Evolutionary conservation across 2,797 vertebrate species (phyloP), one percentile per base, ranked within the genome.

Genomic region (Tapera naevia): DNA sequence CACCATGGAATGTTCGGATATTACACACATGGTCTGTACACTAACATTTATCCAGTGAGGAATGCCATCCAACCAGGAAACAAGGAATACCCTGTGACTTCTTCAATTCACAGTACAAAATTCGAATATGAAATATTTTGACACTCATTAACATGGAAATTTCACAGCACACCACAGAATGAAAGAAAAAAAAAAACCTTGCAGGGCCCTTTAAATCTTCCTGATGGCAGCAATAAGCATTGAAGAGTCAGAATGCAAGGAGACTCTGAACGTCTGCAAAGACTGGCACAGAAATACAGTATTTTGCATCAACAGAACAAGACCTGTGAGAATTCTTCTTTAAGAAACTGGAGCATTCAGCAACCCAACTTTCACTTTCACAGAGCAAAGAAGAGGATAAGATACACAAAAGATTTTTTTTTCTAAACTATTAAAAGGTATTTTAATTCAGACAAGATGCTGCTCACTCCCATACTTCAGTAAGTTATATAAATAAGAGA

Each of bases 11-110:
- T 13, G 25, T 4, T 80, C 3, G 1, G 45, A 66, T 79, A 46
- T 17, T 27, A 23, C 70, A 37, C 7, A 9, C 22, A 0, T 0
- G 10, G 24, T 24, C 30, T 4, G 0, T 24, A 17, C 61, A 10
- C 14, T 11, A 66, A 16, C 39, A 9, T 24, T 71, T 14, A 37
- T 9, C 60, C 2, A 4, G 30, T 11, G 50, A 80, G 53, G 71
- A 86, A 62, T 0, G 0, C 19, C 28, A 11, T 27, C 39, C 0
- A 3, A 50, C 54, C 56, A 35, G 53, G 60, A 82, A 58, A 92
- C 60, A 91, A 87, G 65, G 39, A 41, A 41, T 17, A 23, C 64
- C 67, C 83, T 94, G 67, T 89, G 67, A 65, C 69, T 78, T 13
- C 73, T 35, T 50, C 72, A 88, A 58, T 57, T 88, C 87, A 78